These are phyloP conservation scores for Phthorimaea operculella DNA, from an alignment of 1,140 invertebrate genomes.

Conservation along the genomic window DNA sequence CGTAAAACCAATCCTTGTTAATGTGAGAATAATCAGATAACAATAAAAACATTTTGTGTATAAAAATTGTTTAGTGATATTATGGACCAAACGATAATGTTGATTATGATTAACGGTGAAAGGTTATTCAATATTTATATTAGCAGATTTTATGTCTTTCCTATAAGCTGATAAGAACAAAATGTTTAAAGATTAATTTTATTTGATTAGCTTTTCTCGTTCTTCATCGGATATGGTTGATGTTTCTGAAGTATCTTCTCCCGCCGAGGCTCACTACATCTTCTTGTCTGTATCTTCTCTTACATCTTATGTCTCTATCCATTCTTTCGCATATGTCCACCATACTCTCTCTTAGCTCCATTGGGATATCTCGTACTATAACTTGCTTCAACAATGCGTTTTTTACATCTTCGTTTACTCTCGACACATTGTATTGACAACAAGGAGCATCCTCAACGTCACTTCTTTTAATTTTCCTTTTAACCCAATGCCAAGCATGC, in stretches of 20 bases:
- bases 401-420: slow-evolving; percentile 23
- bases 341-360: slow-evolving; percentile 39
- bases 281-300: slow-evolving; percentile 34
- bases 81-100: too few species aligned
- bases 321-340: slow-evolving; percentile 43
- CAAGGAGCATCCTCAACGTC: not conserved
- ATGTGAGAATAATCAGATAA: too few species aligned
- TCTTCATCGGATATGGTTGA: not conserved
- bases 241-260: slow-evolving; percentile 8
- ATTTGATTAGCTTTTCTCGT: not conserved
- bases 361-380: slow-evolving; percentile 41
- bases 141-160: too few species aligned
- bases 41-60: too few species aligned
- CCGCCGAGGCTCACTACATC: slow-evolving; percentile 28
- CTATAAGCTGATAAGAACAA: too few species aligned
- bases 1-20: too few species aligned
- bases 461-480: too few species aligned
- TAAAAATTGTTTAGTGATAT: too few species aligned
- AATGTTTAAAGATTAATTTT: too few species aligned
- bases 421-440: not conserved
- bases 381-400: slow-evolving; percentile 43
- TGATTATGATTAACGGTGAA: too few species aligned
- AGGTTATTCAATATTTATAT: too few species aligned
- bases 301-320: slow-evolving; percentile 29
- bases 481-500: too few species aligned